Evolutionary conservation across 2,113 vertebrate genomes (phyloP), one percentile per base, ranked within the genome.

Genomic region (Erpornis zantholeuca): DNA sequence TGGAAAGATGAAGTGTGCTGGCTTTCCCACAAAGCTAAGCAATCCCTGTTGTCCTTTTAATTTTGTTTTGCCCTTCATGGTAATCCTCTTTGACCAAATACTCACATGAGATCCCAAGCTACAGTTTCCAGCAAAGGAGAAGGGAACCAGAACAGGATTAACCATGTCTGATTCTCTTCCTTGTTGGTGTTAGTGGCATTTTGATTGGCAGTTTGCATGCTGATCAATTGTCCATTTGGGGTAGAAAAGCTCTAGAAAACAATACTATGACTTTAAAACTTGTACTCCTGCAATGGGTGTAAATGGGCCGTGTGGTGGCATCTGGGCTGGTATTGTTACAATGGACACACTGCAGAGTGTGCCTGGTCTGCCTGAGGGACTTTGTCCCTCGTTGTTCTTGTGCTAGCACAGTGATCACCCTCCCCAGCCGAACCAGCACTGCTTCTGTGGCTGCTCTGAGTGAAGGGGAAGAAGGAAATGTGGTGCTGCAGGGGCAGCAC

Each of bases 271-370:
- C n/a, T 88, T 78, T 25, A 35, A 69, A 76, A 29, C 14, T 14
- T 2, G 5, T 38, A 19, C 8, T 54, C 4, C 21, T 50, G 15
- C 36, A 28, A 1, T 0, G 7, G 24, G 7, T 76, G 2, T n/a
- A 45, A 60, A 42, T 66, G 1, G 3, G 6, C 44, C 25, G 11
- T 64, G 49, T 60, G 40, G 49, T 78, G 0, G 0, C 28, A 8
- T 54, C 50, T 66, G 53, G 47, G 31, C 15, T 12, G 54, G 4
- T 28, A 20, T 13, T 5, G 28, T 31, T 42, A 17, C 8, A 60
- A 0, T 4, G 9, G 40, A 85, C 61, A 49, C 53, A 9, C 59
- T 77, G 61, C 75, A 53, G 56, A 24, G 50, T 3, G 7, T 49
- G 12, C 29, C 36, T 86, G 31, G 7, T 71, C 22, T 65, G 11